Base-by-base conservation (phyloP, 2,113 vertebrate genomes). In the Sigmodon hispidus region DNA sequence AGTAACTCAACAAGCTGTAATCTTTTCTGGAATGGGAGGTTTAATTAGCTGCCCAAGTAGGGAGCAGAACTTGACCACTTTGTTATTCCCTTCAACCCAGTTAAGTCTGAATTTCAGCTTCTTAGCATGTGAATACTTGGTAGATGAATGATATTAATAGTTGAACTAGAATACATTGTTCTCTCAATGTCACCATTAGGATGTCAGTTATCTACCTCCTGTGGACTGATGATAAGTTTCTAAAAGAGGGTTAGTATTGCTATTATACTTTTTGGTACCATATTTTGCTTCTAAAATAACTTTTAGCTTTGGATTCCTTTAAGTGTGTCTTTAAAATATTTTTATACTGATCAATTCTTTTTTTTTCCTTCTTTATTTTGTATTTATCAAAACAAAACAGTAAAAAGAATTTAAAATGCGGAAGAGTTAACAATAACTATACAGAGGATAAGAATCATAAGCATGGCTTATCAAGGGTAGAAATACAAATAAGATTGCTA, bases 201-300 rank as follows among this genome's bases (percentile, higher is more conserved):
- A 92, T 92, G 31, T 22, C n/a, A 24, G 87, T 89, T 88, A 50
- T 93, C 63, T 94, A 26, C 1, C 87, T 93, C 79, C 61, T 85
- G 29, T 95, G 92, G 76, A 93, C 92, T 65, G 69, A 0, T 77
- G 83, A 87, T 89, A 59, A 97, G 98, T 98, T 97, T 84, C 40
- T 96, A 95, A 96, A 93, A 97, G 95, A 96, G 69, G 90, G 21
- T 1, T 61, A 88, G 19, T 63, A 48, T 65, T 96, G 77, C 90
- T 96, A 65, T 95, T 97, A 89, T 10, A 59, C 50, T 96, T 79
- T 79, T 93, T 96, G 95, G 97, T 97, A 98, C 97, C 76, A 95
- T 97, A 52, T 98, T 94, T 97, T 96, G 83, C 94, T 79, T 98
- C 84, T 97, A 75, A 87, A 98, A 97, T 98, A 1, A 43, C 97